Percentiles rank a stretch among this genome's conserved stretches.
phyloP scores from a whole-genome alignment of 1,140 invertebrate species.

The Oppia nitens region DNA sequence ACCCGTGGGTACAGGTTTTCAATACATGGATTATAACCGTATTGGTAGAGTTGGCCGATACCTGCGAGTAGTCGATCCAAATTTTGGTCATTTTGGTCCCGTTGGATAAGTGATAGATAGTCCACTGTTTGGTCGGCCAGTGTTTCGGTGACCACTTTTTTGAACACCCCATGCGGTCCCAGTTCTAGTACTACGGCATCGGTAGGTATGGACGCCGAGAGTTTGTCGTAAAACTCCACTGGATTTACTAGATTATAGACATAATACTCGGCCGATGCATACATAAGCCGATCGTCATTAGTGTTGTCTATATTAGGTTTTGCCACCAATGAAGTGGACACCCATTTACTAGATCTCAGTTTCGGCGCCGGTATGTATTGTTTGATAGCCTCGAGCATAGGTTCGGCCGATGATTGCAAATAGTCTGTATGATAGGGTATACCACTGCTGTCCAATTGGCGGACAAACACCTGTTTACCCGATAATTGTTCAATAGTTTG shows the following conservation, averaged over 20 bases:
- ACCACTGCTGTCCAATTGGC: too few species aligned
- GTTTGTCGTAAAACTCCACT: conserved; percentile 76
- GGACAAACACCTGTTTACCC: conserved; percentile 69
- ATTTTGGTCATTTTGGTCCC: conserved; percentile 32
- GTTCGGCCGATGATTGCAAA: conserved; percentile 71
- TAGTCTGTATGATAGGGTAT: conserved; percentile 89
- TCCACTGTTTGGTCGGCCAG: conserved; percentile 29
- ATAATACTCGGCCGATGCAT: conserved; percentile 49
- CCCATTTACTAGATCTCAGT: conserved; percentile 58
- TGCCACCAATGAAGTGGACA: conserved; percentile 78
- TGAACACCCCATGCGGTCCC: conserved; percentile 61
- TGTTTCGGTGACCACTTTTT: conserved; percentile 45
- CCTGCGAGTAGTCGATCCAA: not conserved
- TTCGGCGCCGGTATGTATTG: conserved; percentile 53
- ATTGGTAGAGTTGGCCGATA: conserved; percentile 45
- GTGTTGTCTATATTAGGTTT: conserved; percentile 51
- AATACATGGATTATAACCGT: conserved; percentile 51
- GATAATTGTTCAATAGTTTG: conserved; percentile 71
- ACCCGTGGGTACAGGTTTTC: conserved; percentile 25
- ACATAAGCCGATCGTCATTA: conserved; percentile 52
- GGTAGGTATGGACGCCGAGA: conserved; percentile 47
- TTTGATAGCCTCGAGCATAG: conserved; percentile 56
- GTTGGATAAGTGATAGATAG: conserved; percentile 35
- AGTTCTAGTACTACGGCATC: conserved; percentile 55
- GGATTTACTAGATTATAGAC: conserved; percentile 40